Evolutionary conservation across 2,113 vertebrate genomes (phyloP).

Genomic region (Regulus satrapa): DNA sequence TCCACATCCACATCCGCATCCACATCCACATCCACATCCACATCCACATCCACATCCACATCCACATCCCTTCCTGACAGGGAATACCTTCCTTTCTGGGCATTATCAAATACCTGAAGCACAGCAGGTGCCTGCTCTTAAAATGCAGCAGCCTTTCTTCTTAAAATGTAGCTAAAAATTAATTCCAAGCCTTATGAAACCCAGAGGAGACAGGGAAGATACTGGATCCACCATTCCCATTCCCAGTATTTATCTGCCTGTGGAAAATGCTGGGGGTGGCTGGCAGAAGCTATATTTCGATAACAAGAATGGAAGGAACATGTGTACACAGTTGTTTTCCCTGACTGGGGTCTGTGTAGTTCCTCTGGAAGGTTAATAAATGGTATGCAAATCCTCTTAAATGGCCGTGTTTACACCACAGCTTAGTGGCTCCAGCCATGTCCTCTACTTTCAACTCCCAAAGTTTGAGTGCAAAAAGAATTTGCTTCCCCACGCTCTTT

Average conservation of each 20-base stretch:
- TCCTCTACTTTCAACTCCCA: constrained; percentile 31
- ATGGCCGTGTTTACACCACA: constrained; percentile 59
- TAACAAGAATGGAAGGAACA: not conserved
- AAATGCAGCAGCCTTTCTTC: too few relatives aligned
- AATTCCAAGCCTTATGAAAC: not conserved
- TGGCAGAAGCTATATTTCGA: not conserved
- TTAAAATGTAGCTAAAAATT: not conserved
- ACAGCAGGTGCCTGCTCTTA: not conserved
- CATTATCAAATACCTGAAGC: not conserved
- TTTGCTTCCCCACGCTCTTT: constrained; percentile 15
- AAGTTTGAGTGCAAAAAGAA: constrained; percentile 25
- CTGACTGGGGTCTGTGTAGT: constrained; percentile 21
- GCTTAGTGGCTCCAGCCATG: constrained; percentile 52
- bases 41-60: not conserved
- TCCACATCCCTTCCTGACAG: rapidly evolving
- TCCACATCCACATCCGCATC: not conserved
- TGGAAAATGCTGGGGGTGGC: not conserved
- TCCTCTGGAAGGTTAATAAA: constrained; percentile 53
- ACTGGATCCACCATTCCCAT: not conserved
- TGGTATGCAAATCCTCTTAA: constrained; percentile 67
- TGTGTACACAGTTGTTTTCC: constrained; percentile 54
- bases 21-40: not conserved
- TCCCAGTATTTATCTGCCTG: not conserved
- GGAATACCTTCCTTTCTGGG: not conserved
- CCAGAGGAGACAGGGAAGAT: not conserved